phyloP scores from a whole-genome alignment of 2,113 vertebrate genomes.

The Hystrix cristata region DNA sequence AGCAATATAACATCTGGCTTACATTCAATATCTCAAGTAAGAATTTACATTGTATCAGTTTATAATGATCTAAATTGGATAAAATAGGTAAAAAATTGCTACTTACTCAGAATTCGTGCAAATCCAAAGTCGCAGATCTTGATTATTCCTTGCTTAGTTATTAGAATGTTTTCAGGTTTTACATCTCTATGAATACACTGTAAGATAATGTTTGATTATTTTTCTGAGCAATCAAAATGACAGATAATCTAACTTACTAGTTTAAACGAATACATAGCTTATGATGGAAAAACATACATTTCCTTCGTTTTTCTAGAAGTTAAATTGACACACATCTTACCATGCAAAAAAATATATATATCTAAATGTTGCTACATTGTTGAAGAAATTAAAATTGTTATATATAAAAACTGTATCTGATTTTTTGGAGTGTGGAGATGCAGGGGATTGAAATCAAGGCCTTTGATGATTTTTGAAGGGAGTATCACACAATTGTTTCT shows the following conservation, averaged over 20 bases:
- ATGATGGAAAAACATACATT: not conserved
- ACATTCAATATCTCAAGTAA: not conserved
- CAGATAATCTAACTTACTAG: slow-evolving; percentile 12
- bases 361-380: not conserved
- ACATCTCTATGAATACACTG: slow-evolving; percentile 87
- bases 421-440: not conserved
- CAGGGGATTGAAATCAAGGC: no score
- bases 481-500: not conserved
- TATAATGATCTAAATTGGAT: not conserved
- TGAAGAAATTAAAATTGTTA: not conserved
- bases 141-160: slow-evolving; percentile 86
- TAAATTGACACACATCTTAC: slow-evolving; percentile 33
- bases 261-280: slow-evolving; percentile 34
- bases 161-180: slow-evolving; percentile 87
- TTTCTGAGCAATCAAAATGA: not conserved
- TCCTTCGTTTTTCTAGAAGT: slow-evolving; percentile 46
- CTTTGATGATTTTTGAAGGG: not conserved
- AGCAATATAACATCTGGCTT: not conserved
- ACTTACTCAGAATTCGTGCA: slow-evolving; percentile 85
- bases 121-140: slow-evolving; percentile 88
- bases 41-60: not conserved
- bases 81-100: not conserved
- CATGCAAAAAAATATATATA: not conserved
- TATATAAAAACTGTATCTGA: not conserved
- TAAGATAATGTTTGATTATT: slow-evolving; percentile 58